phyloP scores from a whole-genome alignment of 2,888 invertebrate genomes.

The Gisinianus flammeolus region DNA sequence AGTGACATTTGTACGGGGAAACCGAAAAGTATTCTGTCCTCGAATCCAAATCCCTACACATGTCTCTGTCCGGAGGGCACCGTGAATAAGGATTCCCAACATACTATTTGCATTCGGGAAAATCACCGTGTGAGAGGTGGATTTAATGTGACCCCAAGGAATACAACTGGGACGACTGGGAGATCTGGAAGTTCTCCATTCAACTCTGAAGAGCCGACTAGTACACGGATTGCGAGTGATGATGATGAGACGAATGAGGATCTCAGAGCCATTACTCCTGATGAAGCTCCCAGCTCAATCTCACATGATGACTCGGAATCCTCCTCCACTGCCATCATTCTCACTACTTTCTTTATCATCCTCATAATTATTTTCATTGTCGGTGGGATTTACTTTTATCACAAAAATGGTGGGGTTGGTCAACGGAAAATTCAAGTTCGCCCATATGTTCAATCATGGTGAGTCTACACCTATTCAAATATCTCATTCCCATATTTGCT shows the following conservation, averaged over 20 bases:
- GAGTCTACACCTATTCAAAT: constrained; percentile 1
- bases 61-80: constrained; percentile 36
- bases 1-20: constrained; percentile 32
- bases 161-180: background rate
- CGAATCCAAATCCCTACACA: constrained; percentile 14
- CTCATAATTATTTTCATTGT: constrained; percentile 40
- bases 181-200: background rate
- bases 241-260: background rate
- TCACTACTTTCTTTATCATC: constrained; percentile 43
- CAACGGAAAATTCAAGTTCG: constrained; percentile 54
- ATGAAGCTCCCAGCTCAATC: background rate
- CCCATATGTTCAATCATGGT: constrained; percentile 57
- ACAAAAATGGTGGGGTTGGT: constrained; percentile 40
- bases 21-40: background rate
- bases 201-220: no score
- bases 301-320: constrained; percentile 26
- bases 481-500: constrained; percentile 1
- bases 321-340: constrained; percentile 40
- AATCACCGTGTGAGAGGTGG: background rate
- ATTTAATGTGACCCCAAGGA: background rate
- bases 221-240: no score
- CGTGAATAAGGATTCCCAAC: background rate
- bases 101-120: background rate
- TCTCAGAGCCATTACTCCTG: background rate
- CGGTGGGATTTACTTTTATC: constrained; percentile 45